A percentile compares a stretch with the other conserved stretches of the same genome.
Conservation (phyloP, 2,113 vertebrate species). For the Electrona antarctica region DNA sequence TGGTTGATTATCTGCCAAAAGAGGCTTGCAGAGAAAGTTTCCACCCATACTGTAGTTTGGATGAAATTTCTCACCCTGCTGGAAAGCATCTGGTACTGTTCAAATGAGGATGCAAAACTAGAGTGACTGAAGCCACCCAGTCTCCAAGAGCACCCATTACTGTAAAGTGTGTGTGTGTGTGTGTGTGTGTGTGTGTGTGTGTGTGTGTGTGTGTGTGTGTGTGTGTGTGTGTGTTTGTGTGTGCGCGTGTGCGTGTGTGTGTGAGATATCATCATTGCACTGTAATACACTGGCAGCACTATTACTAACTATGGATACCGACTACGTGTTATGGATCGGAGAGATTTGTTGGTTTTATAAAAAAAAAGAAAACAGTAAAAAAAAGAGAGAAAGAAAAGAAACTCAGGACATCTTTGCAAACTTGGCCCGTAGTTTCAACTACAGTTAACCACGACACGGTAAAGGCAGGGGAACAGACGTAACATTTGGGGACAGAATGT, state of each 20-base stretch:
- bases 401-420: constrained; percentile 28
- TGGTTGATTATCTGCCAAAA: neutral
- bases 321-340: constrained; percentile 38
- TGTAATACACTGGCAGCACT: constrained; percentile 41
- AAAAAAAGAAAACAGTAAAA: constrained; percentile 33
- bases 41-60: neutral
- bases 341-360: constrained; percentile 38
- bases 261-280: constrained; percentile 40
- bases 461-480: constrained; percentile 69
- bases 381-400: constrained; percentile 9
- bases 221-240: constrained; percentile 33
- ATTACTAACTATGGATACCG: constrained; percentile 39
- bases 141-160: constrained; percentile 66
- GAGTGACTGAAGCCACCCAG: constrained; percentile 55
- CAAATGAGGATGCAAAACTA: constrained; percentile 32
- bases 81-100: constrained; percentile 18
- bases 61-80: constrained; percentile 13
- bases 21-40: neutral
- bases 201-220: no score
- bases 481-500: constrained; percentile 58
- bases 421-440: constrained; percentile 43
- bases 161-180: constrained; percentile 37
- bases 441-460: constrained; percentile 47
- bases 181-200: constrained; percentile 19
- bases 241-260: constrained; percentile 32